Base-by-base conservation (phyloP, 2,113 vertebrate species). In the Cinclus mexicanus region DNA sequence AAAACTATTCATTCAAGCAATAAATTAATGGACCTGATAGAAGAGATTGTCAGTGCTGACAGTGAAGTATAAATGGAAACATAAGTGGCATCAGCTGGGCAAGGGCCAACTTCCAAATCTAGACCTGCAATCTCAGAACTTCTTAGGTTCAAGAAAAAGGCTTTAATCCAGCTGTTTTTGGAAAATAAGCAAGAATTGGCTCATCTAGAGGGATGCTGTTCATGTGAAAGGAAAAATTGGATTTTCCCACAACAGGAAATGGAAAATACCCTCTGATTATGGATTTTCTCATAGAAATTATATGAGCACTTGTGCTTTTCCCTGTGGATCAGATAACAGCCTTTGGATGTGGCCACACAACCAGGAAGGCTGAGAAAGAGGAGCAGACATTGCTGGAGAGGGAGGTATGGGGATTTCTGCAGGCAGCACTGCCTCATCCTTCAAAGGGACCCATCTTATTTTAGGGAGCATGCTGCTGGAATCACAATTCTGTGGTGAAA, bases 391-490 rank as follows among this genome's bases (percentile, higher is more conserved):
- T 33, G 21, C 67, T 53, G 53, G 55, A 83, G 80, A 19, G 10
- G 31, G n/a, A 80, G 28, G 7, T 23, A 6, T 10, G 14, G 24
- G 31, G 7, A 16, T 25, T 28, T 46, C 52, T 60, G 49, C 18
- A 52, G 46, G 13, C 49, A 84, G 17, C 33, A 23, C 10, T 50
- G 7, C 35, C 0, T 10, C 26, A 12, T 26, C 35, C 50, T 52
- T 67, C 35, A 24, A 24, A 60, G 19, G 7, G 6, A 53, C 1
- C 7, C 1, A 0, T 44, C 37, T 44, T 14, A 13, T 64, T 59
- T 55, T 22, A 47, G 56, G 44, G 39, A 89, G 23, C 42, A 69
- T 29, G 23, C 5, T 69, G 28, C 60, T 78, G 61, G 59, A 91
- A 78, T 75, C 57, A 39, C 35, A 26, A 2, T 84, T 70, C 1